Conservation (phyloP, 2,888 invertebrate genomes). For the Eudemis profundana region DNA sequence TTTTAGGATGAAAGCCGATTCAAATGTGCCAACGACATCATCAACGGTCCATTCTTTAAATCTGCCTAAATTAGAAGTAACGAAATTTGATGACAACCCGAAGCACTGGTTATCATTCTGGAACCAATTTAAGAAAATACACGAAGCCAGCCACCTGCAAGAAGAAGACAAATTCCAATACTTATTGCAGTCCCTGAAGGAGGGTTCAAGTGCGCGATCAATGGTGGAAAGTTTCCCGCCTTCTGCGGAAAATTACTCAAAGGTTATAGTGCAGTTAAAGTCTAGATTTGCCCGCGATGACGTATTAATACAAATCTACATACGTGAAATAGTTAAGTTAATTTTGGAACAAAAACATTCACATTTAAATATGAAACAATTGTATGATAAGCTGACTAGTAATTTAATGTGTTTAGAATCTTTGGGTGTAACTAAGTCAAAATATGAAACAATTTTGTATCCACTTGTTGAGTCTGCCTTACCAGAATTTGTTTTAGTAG, state of each 20-base stretch:
- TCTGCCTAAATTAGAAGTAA: neutral
- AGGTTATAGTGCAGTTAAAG: neutral
- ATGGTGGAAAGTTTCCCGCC: neutral
- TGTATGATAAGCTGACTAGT: neutral
- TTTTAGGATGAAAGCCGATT: no score
- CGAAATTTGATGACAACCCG: slow-evolving; percentile 1
- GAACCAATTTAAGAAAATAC: slow-evolving; percentile 1
- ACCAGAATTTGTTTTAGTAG: slow-evolving; percentile 1
- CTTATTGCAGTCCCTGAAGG: neutral
- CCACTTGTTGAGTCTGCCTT: neutral
- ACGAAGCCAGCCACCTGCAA: neutral
- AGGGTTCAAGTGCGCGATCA: neutral
- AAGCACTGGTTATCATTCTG: neutral
- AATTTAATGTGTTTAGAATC: neutral
- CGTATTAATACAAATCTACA: neutral
- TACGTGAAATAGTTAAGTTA: neutral
- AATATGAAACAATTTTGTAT: neutral
- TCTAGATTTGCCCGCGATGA: neutral
- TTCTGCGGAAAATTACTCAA: neutral
- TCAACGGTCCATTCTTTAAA: no score
- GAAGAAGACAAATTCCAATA: slow-evolving; percentile 13
- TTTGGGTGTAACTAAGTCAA: neutral
- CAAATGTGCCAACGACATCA: no score
- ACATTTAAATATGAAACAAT: no score
- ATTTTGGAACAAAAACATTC: no score